phyloP scores from a whole-genome alignment of 2,888 invertebrate species.

The Pelosia muscerda region DNA sequence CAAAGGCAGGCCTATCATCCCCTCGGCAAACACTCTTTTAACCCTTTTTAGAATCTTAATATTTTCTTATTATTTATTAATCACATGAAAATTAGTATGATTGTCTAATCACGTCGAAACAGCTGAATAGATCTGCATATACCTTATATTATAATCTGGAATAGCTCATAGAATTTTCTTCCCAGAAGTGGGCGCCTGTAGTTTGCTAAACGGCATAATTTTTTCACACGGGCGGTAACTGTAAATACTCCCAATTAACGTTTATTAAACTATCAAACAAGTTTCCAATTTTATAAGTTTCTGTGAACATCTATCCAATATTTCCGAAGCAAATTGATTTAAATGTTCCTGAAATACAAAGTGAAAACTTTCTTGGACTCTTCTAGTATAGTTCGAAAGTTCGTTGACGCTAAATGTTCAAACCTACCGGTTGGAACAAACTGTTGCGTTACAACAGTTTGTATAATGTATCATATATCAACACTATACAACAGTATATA shows the following conservation, averaged over 20 bases:
- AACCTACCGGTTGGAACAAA: conserved; percentile 2
- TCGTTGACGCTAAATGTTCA: conserved; percentile 42
- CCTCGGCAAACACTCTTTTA: no score
- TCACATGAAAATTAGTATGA: neutral
- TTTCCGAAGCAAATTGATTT: conserved; percentile 71
- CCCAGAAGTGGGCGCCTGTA: neutral
- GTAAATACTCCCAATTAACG: neutral
- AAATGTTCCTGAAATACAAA: conserved; percentile 63
- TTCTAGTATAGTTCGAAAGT: conserved; percentile 70
- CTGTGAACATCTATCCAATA: conserved; percentile 69
- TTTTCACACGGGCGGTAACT: neutral
- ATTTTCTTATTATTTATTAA: no score
- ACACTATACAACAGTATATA: no score
- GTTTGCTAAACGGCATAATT: neutral
- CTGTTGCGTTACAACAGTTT: neutral
- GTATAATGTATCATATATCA: no score
- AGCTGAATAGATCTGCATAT: neutral
- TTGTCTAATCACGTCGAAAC: neutral
- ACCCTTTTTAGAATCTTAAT: neutral
- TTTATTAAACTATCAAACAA: conserved; percentile 25
- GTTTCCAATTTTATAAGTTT: conserved; percentile 54
- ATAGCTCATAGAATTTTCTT: neutral
- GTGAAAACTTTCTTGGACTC: conserved; percentile 62
- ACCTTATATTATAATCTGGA: neutral
- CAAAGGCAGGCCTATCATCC: no score